Evolutionary conservation across 1,140 invertebrate genomes (phyloP), one percentile per base, ranked within the genome.

Genomic region (Acromyrmex echinatior): DNA sequence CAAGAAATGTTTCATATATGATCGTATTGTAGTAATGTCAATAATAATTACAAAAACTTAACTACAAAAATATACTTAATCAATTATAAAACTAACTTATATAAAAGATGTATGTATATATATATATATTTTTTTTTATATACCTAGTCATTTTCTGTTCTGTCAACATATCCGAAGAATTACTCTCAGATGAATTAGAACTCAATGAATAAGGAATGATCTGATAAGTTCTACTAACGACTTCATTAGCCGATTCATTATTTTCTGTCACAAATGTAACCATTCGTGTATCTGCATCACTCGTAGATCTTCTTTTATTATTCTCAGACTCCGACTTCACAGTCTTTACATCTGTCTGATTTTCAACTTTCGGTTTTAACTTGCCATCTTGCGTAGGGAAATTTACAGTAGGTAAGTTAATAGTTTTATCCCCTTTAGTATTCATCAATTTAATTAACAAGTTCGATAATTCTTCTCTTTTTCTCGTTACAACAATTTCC

Each of bases 381-480:
- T 95, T 95, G 16, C 95, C 95, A 65, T 95, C 93, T 86, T 93
- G 92, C 0, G 95, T 95, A 6, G 95, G 95, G 87, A 96, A 96
- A 80, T 92, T 90, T 12, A 96, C 90, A 12, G 85, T 89, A 12
- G 96, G 96, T 16, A 96, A 87, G n/a, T 91, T 90, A 31, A 95
- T 94, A 14, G 85, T 89, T 56, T 93, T 93, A 65, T 95, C 92
- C 1, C 95, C 93, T 86, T 95, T 96, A 35, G 93, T 95, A 45
- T 96, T 96, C 96, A 98, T 97, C 16, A 98, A 93, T 62, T 95
- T 93, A 92, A 97, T 97, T n/a, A 98, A 94, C 56, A 98, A 93
- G 81, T 96, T 96, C n/a, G 97, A 97, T 77, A 98, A 97, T 85
- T 98, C 97, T 95, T 98, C 97, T 56, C 98, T 95, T 95, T 98